phyloP scores from a whole-genome alignment of 2,797 vertebrate genomes.

The Otolemur crassicaudatus region DNA sequence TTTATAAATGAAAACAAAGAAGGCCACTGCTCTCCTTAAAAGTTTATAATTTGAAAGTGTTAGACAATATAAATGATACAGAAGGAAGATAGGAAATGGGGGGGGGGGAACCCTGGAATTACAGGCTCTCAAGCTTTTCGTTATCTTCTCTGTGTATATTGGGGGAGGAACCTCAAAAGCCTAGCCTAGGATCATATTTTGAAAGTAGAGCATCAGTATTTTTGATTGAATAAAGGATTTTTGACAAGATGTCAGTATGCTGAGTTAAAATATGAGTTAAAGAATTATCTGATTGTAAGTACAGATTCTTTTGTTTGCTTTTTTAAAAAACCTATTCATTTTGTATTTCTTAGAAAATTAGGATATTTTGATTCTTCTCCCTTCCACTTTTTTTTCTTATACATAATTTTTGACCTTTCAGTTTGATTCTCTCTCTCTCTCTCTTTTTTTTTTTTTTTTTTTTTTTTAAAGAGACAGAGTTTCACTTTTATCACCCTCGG shows the following conservation, averaged over 20 bases:
- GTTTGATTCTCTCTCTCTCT: not conserved
- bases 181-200: not conserved
- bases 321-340: not conserved
- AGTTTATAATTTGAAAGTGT: not conserved
- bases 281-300: not conserved
- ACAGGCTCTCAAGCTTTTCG: not conserved
- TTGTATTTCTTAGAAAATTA: conserved; percentile 21
- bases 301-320: not conserved
- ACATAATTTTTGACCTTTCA: not conserved
- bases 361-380: conserved; percentile 5
- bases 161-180: not conserved
- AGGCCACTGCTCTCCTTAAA: not conserved
- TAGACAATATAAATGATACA: not conserved
- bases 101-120: not conserved
- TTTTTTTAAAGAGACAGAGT: no score
- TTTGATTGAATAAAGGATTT: not conserved
- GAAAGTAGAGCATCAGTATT: not conserved
- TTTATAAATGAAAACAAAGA: conserved; percentile 39
- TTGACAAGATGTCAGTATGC: not conserved
- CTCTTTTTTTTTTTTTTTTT: no score
- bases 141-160: not conserved
- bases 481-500: no score
- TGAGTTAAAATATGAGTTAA: not conserved
- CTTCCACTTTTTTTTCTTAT: not conserved
- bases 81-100: not conserved